Evolutionary conservation across 2,113 vertebrate genomes (phyloP).

Genomic region (Alces alces): DNA sequence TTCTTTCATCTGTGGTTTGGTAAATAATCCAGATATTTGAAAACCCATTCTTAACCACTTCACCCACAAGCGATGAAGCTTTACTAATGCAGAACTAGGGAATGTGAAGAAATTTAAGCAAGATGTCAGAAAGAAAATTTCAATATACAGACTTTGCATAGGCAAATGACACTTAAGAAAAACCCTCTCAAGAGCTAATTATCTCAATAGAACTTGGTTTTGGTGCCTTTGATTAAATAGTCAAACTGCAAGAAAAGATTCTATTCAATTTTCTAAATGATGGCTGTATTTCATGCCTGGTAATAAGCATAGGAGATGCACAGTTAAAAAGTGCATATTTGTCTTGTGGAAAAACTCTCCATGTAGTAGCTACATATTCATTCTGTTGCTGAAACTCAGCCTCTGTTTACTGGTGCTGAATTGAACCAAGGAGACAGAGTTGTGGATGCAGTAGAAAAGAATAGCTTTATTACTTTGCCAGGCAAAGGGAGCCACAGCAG

Average conservation of each 20-base stretch:
- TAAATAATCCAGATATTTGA: constrained; percentile 25
- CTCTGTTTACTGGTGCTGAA: not conserved
- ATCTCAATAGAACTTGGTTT: not conserved
- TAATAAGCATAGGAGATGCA: not conserved
- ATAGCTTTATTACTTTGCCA: not conserved
- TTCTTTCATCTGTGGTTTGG: not conserved
- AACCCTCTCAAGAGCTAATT: not conserved
- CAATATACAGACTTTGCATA: not conserved
- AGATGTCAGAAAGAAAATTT: not conserved
- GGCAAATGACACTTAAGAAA: not conserved
- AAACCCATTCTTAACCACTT: not conserved
- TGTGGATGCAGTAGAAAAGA: not conserved
- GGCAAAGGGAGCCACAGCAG: not conserved
- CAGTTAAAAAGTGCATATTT: not conserved
- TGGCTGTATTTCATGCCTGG: not conserved
- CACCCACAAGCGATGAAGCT: not conserved
- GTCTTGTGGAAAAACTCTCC: not conserved
- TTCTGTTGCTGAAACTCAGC: not conserved
- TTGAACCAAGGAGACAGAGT: not conserved
- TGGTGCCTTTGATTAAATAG: not conserved
- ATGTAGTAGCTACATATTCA: not conserved
- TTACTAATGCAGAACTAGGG: not conserved
- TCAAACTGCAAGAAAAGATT: not conserved
- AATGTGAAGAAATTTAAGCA: not conserved
- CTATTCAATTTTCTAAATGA: not conserved